Evolutionary conservation across 2,888 invertebrate genomes (phyloP).

Genomic region (Eilema griseolum): DNA sequence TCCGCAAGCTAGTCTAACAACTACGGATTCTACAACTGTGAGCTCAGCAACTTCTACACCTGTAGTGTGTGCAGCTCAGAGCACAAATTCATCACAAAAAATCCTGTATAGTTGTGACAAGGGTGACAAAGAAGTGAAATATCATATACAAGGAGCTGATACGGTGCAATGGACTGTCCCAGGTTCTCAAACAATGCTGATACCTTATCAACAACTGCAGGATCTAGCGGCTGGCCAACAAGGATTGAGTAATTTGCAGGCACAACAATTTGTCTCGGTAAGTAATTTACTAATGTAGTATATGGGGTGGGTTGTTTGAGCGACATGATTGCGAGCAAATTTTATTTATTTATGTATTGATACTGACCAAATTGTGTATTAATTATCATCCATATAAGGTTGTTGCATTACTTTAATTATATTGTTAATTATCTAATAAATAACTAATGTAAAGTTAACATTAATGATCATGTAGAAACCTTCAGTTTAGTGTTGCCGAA

Average conservation of each 20-base stretch:
- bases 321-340: no score
- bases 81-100: constrained; percentile 79
- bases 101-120: constrained; percentile 81
- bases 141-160: constrained; percentile 80
- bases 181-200: constrained; percentile 82
- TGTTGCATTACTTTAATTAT: no score
- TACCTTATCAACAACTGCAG: constrained; percentile 82
- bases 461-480: no score
- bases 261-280: constrained; percentile 82
- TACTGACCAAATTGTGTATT: no score
- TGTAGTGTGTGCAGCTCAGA: constrained; percentile 81
- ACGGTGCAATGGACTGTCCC: constrained; percentile 82
- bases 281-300: constrained; percentile 52
- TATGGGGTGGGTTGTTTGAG: no score
- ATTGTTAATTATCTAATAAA: no score
- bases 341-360: no score
- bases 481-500: no score
- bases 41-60: constrained; percentile 79
- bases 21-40: constrained; percentile 79
- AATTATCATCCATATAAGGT: no score
- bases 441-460: no score
- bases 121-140: constrained; percentile 80
- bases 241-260: constrained; percentile 74
- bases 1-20: constrained; percentile 76
- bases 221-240: constrained; percentile 74